A percentile compares a stretch with the other conserved stretches of the same genome.
Evolutionary conservation across 2,797 vertebrate genomes (phyloP).

Genomic region (Astyanax mexicanus): DNA sequence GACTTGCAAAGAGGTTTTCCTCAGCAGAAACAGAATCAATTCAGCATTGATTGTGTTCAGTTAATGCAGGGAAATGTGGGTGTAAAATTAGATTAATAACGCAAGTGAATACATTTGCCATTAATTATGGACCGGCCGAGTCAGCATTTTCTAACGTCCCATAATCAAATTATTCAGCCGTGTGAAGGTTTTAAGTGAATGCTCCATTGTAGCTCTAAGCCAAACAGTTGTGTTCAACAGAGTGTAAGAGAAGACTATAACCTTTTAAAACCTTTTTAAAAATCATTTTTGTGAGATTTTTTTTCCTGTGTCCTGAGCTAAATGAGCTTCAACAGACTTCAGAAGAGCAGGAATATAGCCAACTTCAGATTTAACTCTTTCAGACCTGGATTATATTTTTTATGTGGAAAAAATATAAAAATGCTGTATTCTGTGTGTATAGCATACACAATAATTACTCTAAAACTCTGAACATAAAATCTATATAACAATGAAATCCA

Average conservation of each 20-base stretch:
- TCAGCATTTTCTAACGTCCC: slow-evolving; percentile 53
- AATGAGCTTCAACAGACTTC: no score
- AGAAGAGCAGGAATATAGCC: not conserved
- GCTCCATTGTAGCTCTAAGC: not conserved
- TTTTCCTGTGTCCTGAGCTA: no score
- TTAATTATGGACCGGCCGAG: slow-evolving; percentile 47
- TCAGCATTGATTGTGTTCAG: slow-evolving; percentile 41
- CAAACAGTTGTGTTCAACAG: slow-evolving; percentile 8
- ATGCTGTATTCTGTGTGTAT: no score
- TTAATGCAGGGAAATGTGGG: slow-evolving; percentile 42
- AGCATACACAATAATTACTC: no score
- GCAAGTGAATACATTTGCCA: slow-evolving; percentile 47
- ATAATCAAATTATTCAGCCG: slow-evolving; percentile 44
- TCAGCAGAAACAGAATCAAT: slow-evolving; percentile 43
- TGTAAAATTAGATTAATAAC: slow-evolving; percentile 44
- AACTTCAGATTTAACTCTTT: not conserved
- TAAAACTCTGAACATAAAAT: no score
- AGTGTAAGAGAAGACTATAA: not conserved
- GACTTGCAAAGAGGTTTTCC: slow-evolving; percentile 41
- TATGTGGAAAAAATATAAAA: no score
- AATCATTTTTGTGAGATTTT: not conserved
- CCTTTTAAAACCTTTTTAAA: not conserved
- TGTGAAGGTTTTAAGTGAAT: slow-evolving; percentile 15
- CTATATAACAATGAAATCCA: no score
- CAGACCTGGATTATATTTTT: no score